A percentile compares a stretch with the other conserved stretches of the same genome.
phyloP scores from a whole-genome alignment of 64 coral and sea anemone species.

The Stichodactyla mertensii region DNA sequence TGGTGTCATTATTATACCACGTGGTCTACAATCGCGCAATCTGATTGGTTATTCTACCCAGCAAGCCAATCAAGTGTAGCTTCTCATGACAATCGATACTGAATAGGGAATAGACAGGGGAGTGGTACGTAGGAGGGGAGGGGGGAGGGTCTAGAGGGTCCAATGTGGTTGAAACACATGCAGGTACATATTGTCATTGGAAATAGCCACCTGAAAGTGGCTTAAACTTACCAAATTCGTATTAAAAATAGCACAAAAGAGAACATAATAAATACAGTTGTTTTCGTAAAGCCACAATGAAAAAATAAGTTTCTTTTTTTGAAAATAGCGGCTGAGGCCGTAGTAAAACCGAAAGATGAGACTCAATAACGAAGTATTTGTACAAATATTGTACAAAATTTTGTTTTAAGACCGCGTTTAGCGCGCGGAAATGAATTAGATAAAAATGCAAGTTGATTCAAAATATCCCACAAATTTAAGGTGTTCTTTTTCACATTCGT shows the following conservation, averaged over 20 bases:
- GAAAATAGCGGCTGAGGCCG: neutral
- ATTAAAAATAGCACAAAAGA: slow-evolving; percentile 19
- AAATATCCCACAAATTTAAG: neutral
- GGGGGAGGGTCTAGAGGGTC: neutral
- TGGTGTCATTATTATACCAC: slow-evolving; percentile 50
- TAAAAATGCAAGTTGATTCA: neutral
- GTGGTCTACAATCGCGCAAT: slow-evolving; percentile 5
- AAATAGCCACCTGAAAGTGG: slow-evolving; percentile 32
- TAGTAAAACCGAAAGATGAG: neutral
- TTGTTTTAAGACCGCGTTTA: neutral
- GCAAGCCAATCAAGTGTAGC: neutral
- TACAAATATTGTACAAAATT: neutral
- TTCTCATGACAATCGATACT: neutral
- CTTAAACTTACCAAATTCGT: slow-evolving; percentile 18
- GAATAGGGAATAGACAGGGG: neutral
- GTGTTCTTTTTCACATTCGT: neutral
- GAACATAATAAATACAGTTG: neutral
- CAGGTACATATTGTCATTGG: slow-evolving; percentile 15
- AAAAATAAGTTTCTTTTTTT: neutral
- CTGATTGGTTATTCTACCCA: slow-evolving; percentile 26
- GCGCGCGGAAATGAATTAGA: neutral
- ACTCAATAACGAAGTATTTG: neutral
- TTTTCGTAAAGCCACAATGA: neutral
- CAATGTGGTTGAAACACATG: neutral
- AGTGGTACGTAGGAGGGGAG: neutral